These are phyloP conservation scores for Caenorhabditis brenneri DNA, from an alignment of 1,140 invertebrate species.

Conservation along the genomic window DNA sequence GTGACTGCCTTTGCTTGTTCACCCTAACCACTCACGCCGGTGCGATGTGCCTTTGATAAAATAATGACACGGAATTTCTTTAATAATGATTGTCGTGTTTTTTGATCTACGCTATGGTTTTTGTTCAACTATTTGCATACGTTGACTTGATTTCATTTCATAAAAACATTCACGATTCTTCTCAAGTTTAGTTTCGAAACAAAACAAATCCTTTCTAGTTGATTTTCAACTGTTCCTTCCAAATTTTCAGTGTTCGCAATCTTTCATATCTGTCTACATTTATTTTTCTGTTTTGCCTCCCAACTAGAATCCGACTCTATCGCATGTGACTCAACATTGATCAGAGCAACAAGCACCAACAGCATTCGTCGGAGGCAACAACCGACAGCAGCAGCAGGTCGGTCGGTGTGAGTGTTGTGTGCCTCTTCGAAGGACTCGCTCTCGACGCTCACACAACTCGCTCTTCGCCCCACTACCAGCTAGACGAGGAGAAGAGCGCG, in stretches of 20 bases:
- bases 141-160: too few relatives aligned
- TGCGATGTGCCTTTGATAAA: too few relatives aligned
- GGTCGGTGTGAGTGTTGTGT: conserved; percentile 41
- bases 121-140: too few relatives aligned
- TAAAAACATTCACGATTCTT: too few relatives aligned
- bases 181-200: too few relatives aligned
- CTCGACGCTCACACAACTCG: conserved; percentile 37
- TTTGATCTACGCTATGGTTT: too few relatives aligned
- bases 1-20: conserved; percentile 28
- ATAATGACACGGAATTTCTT: too few relatives aligned
- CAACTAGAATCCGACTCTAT: background rate
- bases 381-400: conserved; percentile 34
- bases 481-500: conserved; percentile 35
- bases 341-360: conserved; percentile 32
- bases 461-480: conserved; percentile 24
- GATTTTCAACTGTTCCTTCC: too few relatives aligned
- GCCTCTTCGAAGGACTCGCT: conserved; percentile 39
- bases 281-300: background rate
- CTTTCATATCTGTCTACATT: background rate
- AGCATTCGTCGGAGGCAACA: conserved; percentile 39
- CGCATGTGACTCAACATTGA: conserved; percentile 41
- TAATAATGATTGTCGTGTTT: too few relatives aligned
- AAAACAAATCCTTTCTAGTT: too few relatives aligned
- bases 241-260: too few relatives aligned
- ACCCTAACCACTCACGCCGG: background rate